Base-by-base conservation (phyloP, 2,888 invertebrate species). In the Blastobasis adustella region DNA sequence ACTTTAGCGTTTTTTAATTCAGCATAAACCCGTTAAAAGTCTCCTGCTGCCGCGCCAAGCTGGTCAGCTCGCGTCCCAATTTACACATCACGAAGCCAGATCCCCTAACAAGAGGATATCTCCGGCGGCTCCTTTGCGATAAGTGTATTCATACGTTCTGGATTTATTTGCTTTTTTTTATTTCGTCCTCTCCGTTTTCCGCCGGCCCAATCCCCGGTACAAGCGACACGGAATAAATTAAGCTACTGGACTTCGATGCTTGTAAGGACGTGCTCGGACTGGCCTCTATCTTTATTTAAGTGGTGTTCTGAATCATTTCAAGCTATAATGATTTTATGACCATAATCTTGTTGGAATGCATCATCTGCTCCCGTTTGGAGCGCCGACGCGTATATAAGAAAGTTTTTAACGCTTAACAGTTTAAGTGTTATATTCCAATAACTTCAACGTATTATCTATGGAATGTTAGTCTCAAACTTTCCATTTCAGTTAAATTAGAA, bases 161-260 rank as follows among this genome's bases (percentile, higher is more conserved):
- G 46, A 38, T 53, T 49, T 51, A 49, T 55, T 52, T 56, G 49
- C 47, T 45, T 54, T 56, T n/a, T 58, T 50, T 56, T 49, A 48
- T 54, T 50, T 55, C 53, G 49, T 54, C 10, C 46, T 49, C 45
- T 50, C 44, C 45, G 10, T 52, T 46, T 39, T 46, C 46, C 10
- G 42, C 41, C 23, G 42, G 41, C 38, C 23, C 49, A 42, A 49
- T 49, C 41, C 52, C 43, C 52, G 51, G 49, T 56, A 57, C 60
- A 58, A 52, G 57, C 57, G 59, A 61, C 60, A 60, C 56, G 56
- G 63, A 56, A 65, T 65, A 63, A 55, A 63, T 65, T 65, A 65
- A 58, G 65, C 65, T 65, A 63, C 65, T 49, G 65, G 58, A 55
- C 48, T 60, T 60, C 55, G 56, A 58, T 60, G 57, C 58, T 10